These are phyloP conservation scores for Manduca sexta DNA, from an alignment of 1,140 invertebrate genomes.

Conservation along the genomic window DNA sequence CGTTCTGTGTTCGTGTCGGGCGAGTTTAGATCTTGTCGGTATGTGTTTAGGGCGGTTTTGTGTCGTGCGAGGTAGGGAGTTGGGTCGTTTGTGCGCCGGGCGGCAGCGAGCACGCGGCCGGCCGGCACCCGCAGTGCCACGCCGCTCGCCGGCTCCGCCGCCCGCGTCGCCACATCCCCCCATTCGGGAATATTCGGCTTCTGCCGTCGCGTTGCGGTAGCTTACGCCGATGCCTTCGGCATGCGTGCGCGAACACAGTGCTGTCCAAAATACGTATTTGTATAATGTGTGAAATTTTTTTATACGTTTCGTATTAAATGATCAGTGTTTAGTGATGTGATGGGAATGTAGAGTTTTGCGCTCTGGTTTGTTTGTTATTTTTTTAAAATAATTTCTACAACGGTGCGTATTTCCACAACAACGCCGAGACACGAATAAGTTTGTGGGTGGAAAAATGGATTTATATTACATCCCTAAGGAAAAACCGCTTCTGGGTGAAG, in stretches of 20 bases:
- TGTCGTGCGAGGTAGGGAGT: slow-evolving; percentile 17
- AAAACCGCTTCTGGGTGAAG: too few relatives aligned
- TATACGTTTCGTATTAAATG: slow-evolving; percentile 7
- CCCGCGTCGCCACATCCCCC: slow-evolving; percentile 25
- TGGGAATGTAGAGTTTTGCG: slow-evolving; percentile 12
- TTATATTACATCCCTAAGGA: too few relatives aligned
- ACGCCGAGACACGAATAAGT: not conserved
- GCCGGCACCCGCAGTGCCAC: slow-evolving; percentile 58
- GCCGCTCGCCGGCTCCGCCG: slow-evolving; percentile 48
- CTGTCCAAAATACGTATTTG: slow-evolving; percentile 2
- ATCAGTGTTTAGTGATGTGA: slow-evolving; percentile 15
- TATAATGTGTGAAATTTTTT: slow-evolving; percentile 14
- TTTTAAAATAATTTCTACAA: not conserved
- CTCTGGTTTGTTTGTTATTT: slow-evolving; percentile 18
- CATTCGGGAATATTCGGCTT: slow-evolving; percentile 29
- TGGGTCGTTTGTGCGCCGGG: slow-evolving; percentile 39
- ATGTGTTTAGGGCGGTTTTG: slow-evolving; percentile 27
- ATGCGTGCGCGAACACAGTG: slow-evolving; percentile 16
- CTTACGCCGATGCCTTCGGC: slow-evolving; percentile 30
- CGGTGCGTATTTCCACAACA: slow-evolving; percentile 7
- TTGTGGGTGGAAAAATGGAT: too few relatives aligned
- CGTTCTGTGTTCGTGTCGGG: slow-evolving; percentile 15
- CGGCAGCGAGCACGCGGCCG: slow-evolving; percentile 42
- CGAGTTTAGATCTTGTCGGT: slow-evolving; percentile 23
- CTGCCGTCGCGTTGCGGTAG: slow-evolving; percentile 51